These are phyloP conservation scores for Bombus confusus DNA, from an alignment of 1,140 invertebrate genomes.

Conservation along the genomic window DNA sequence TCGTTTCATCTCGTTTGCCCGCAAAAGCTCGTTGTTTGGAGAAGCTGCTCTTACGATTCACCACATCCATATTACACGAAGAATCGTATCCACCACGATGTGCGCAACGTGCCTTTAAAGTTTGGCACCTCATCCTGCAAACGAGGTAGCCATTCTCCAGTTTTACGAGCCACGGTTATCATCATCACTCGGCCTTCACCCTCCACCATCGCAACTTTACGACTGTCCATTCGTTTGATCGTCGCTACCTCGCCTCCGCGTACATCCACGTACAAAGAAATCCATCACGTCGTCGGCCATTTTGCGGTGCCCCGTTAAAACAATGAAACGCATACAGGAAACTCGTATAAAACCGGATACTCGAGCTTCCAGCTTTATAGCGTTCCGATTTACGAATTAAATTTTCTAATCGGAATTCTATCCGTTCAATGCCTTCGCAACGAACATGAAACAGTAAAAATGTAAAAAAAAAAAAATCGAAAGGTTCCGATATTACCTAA, in stretches of 20 bases:
- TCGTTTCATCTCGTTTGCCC: background rate
- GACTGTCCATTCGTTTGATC: background rate
- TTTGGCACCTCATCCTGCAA: background rate
- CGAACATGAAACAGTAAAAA: too few species aligned
- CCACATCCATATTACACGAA: too few species aligned
- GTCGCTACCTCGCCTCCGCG: background rate
- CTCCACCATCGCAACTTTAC: background rate
- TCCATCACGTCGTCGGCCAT: background rate
- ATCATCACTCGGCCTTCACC: background rate
- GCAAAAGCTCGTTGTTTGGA: background rate
- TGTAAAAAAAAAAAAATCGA: too few species aligned
- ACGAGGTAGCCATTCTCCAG: background rate
- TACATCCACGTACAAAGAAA: background rate
- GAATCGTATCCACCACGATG: background rate
- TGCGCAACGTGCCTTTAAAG: background rate
- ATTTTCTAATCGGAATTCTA: background rate
- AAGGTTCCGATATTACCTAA: too few species aligned
- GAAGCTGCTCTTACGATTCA: background rate
- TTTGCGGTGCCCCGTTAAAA: background rate
- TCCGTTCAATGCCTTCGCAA: background rate
- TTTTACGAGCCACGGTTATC: constrained; percentile 1
- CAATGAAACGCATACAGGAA: background rate
- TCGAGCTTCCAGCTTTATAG: too few species aligned
- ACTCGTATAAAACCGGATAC: too few species aligned
- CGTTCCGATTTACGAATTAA: background rate